phyloP scores from a whole-genome alignment of 2,797 vertebrate species.

The Carcharodon carcharias region DNA sequence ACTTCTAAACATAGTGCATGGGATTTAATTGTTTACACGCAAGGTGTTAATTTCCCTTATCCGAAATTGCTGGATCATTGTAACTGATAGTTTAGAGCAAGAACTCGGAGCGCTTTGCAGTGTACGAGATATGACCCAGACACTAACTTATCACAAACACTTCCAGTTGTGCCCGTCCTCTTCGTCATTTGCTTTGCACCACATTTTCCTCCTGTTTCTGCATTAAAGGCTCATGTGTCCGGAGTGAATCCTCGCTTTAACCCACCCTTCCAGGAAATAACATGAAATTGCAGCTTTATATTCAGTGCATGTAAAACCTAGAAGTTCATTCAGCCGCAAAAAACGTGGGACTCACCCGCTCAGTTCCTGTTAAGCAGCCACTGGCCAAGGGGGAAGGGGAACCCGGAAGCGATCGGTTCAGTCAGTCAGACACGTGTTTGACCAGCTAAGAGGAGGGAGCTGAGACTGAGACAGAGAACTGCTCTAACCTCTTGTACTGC shows the following conservation, averaged over 20 bases:
- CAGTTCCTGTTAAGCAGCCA: not conserved
- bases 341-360: not conserved
- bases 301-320: not conserved
- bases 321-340: not conserved
- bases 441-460: not conserved
- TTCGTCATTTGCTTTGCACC: not conserved
- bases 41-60: not conserved
- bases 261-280: not conserved
- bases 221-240: not conserved
- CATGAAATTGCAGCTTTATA: not conserved
- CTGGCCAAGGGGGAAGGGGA: not conserved
- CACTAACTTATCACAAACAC: not conserved
- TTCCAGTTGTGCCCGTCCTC: not conserved
- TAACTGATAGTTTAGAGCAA: not conserved
- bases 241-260: not conserved
- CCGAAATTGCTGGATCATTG: not conserved
- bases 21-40: not conserved
- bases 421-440: constrained; percentile 2
- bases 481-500: not conserved
- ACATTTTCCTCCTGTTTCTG: not conserved
- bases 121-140: not conserved
- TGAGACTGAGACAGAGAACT: not conserved
- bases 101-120: not conserved
- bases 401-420: constrained; percentile 26
- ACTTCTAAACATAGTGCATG: no score